These are phyloP conservation scores for Hirundo rustica DNA, from an alignment of 2,797 vertebrate genomes.

Conservation along the genomic window DNA sequence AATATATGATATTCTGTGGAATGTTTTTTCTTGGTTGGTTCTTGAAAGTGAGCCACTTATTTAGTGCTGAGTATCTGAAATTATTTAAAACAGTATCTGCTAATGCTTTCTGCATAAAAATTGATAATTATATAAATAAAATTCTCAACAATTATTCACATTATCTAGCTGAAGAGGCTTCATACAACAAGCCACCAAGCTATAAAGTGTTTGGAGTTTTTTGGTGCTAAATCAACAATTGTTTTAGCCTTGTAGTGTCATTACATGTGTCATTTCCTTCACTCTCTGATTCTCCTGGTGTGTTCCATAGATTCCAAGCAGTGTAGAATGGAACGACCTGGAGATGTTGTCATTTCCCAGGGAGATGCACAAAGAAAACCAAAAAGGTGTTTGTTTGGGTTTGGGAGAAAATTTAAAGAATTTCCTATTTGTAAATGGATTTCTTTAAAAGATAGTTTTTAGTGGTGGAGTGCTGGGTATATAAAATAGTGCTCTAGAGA, in stretches of 20 bases:
- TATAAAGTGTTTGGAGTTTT: background rate
- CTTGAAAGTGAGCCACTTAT: constrained; percentile 21
- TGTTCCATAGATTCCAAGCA: background rate
- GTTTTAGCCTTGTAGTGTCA: background rate
- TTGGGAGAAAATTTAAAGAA: background rate
- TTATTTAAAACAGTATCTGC: constrained; percentile 4
- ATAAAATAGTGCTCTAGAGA: background rate
- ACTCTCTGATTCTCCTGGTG: background rate
- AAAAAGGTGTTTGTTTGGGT: background rate
- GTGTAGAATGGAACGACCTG: background rate
- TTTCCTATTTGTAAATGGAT: background rate
- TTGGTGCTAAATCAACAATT: background rate
- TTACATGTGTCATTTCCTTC: background rate
- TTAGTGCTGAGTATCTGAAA: constrained; percentile 35
- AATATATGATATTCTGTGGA: background rate
- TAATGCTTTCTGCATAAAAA: constrained; percentile 12
- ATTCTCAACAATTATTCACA: background rate
- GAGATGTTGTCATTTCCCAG: background rate
- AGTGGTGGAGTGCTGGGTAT: background rate
- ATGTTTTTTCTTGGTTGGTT: background rate
- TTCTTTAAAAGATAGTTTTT: background rate
- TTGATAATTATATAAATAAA: background rate
- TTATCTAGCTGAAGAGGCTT: background rate
- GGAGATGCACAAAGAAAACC: background rate
- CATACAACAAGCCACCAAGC: background rate